A percentile compares a stretch with the other conserved stretches of the same genome.
Evolutionary conservation across 2,888 invertebrate species (phyloP).

Genomic region (Melinopterus prodromus): DNA sequence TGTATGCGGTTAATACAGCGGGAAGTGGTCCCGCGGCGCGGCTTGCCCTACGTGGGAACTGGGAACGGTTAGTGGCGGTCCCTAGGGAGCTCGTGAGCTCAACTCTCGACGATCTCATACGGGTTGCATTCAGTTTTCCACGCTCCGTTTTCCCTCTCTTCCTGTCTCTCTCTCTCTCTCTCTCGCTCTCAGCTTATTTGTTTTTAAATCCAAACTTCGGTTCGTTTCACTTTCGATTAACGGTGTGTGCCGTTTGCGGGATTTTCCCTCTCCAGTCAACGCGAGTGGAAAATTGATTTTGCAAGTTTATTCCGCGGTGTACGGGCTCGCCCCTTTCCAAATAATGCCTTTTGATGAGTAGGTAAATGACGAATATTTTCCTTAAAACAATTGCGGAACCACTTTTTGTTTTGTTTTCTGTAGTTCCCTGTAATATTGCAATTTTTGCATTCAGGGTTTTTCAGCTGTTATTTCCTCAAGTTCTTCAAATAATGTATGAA

Average conservation of each 20-base stretch:
- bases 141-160: neutral
- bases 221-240: conserved; percentile 24
- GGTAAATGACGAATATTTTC: too few species aligned
- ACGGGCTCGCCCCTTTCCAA: too few species aligned
- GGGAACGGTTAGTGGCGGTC: conserved; percentile 52
- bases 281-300: neutral
- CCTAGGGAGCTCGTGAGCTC: conserved; percentile 44
- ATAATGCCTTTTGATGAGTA: too few species aligned
- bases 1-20: conserved; percentile 55
- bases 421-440: too few species aligned
- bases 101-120: neutral
- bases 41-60: conserved; percentile 53
- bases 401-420: too few species aligned
- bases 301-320: neutral
- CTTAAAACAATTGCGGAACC: too few species aligned
- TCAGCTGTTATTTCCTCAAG: too few species aligned
- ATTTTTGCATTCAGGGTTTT: too few species aligned
- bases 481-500: too few species aligned
- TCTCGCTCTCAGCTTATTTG: conserved; percentile 20
- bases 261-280: neutral
- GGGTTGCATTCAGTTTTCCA: neutral
- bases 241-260: neutral
- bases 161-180: neutral
- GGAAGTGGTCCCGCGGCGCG: conserved; percentile 56
- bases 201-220: conserved; percentile 21